phyloP scores from a whole-genome alignment of 2,797 vertebrate genomes.

The Pachyuromys duprasi region DNA sequence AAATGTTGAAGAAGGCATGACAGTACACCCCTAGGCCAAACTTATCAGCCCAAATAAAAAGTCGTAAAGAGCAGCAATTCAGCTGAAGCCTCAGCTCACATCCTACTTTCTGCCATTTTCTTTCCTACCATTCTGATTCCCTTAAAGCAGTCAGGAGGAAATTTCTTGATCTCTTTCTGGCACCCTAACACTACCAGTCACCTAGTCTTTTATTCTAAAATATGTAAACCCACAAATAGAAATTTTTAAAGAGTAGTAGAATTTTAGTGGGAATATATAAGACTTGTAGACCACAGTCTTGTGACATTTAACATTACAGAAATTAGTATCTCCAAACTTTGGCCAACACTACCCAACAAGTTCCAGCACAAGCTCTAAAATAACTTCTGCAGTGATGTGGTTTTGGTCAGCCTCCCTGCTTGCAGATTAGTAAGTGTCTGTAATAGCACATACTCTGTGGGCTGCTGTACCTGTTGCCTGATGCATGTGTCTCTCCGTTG shows the following conservation, averaged over 20 bases:
- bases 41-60: neutral
- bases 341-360: neutral
- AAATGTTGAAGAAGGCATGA: neutral
- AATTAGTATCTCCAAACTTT: neutral
- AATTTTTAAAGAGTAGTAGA: slow-evolving; percentile 37
- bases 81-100: neutral
- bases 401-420: neutral
- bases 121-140: neutral
- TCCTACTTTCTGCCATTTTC: neutral
- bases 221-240: slow-evolving; percentile 8
- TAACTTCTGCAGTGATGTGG: slow-evolving; percentile 12
- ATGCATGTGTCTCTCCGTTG: slow-evolving; percentile 8
- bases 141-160: slow-evolving; percentile 24
- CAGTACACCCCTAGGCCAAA: neutral
- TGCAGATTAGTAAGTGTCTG: neutral
- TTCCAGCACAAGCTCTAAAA: neutral
- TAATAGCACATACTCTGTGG: neutral
- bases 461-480: slow-evolving; percentile 60
- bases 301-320: slow-evolving; percentile 19
- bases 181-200: neutral
- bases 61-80: neutral
- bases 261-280: neutral
- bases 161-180: slow-evolving; percentile 22
- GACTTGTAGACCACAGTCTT: neutral
- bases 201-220: slow-evolving; percentile 47